Base-by-base conservation (phyloP, 1,140 invertebrate genomes). In the Drosophila leontia region DNA sequence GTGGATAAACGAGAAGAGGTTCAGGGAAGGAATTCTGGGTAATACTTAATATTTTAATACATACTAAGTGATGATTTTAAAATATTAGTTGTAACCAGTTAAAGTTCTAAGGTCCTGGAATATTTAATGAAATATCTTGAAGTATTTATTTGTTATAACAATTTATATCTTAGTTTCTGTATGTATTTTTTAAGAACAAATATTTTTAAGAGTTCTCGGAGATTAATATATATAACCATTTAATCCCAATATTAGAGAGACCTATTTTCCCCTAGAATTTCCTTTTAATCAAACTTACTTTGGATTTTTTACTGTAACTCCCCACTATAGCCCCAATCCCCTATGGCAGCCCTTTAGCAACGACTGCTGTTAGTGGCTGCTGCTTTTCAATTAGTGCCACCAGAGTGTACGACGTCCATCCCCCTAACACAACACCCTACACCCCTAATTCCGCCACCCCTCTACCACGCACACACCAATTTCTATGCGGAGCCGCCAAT, bases 381-480 rank as follows among this genome's bases (percentile, higher is more conserved):
- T 85, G 85, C 81, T 85, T 88, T 88, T 88, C 85, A 88, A 88
- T 88, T 88, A 88, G 85, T 90, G 81, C 70, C 82, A 76, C 72
- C 63, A 77, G 75, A 75, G 78, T 67, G 62, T 29, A 68, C 34
- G 39, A 26, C 47, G 29, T 19, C 17, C 61, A 65, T 17, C 37
- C 47, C 32, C 39, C 9, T 15, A 61, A 12, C 47, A 48, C 9
- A 48, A 29, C 44, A 51, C 17, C 3, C 7, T 8, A 8, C 1
- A 17, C 48, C 35, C 35, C 9, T 39, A 37, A 41, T 50, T 39
- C 23, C 19, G 11, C 63, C 35, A 55, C 59, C 42, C 50, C 68
- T 60, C 19, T 57, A 50, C 74, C 53, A 67, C 19, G 59, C 63
- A 58, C 79, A 72, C 63, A 44, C 78, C 83, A 75, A 88, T 47